A percentile compares a stretch with the other conserved stretches of the same genome.
These are phyloP conservation scores for Tokudaia muenninki DNA, from an alignment of 2,797 vertebrate genomes.

Conservation along the genomic window DNA sequence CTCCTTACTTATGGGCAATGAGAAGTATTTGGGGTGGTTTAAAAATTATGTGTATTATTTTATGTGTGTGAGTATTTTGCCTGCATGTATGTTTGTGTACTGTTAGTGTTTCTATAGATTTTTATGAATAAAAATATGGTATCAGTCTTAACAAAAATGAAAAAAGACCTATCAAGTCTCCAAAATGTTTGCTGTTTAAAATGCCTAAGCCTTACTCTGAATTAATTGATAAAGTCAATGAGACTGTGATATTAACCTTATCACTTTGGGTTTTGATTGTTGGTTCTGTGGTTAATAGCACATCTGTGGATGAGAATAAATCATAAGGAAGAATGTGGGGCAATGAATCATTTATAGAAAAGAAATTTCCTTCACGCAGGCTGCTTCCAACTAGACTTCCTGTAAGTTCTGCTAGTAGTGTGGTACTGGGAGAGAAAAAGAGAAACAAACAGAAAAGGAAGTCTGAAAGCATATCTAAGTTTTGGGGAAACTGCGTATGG, in stretches of 20 bases:
- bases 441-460: not conserved
- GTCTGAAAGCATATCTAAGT: not conserved
- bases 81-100: not conserved
- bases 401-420: not conserved
- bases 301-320: not conserved
- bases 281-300: not conserved
- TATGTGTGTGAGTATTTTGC: not conserved
- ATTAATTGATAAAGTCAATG: not conserved
- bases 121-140: too few relatives aligned
- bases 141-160: not conserved
- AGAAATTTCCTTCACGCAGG: not conserved
- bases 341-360: not conserved
- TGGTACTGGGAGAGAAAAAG: not conserved
- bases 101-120: not conserved
- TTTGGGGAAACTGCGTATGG: not conserved
- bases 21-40: not conserved
- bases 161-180: not conserved
- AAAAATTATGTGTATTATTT: not conserved
- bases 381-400: not conserved
- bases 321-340: not conserved
- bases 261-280: not conserved
- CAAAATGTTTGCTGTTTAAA: not conserved
- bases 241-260: not conserved
- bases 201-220: not conserved
- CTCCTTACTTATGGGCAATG: not conserved